Evolutionary conservation across 2,888 invertebrate genomes (phyloP).

Genomic region (Rotaria socialis): DNA sequence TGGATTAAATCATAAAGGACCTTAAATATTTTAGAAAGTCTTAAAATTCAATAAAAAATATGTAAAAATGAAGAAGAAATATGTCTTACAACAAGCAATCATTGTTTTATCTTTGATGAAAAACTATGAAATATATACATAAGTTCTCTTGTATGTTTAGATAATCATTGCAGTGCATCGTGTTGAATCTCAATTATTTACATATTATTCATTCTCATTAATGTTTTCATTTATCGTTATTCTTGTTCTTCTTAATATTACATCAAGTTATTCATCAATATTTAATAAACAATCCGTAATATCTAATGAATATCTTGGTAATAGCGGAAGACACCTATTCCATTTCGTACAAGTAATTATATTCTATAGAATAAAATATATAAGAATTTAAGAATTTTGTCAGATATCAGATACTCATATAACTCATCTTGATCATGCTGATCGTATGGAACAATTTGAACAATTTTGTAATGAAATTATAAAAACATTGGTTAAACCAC

Average conservation of each 20-base stretch:
- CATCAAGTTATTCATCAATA: background rate
- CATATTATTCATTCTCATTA: background rate
- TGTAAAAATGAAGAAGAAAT: too few relatives aligned
- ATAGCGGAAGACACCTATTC: background rate
- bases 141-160: too few relatives aligned
- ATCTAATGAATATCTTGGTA: background rate
- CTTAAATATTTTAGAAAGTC: too few relatives aligned
- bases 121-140: too few relatives aligned
- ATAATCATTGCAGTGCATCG: too few relatives aligned
- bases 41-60: too few relatives aligned
- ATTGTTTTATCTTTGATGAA: too few relatives aligned
- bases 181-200: too few relatives aligned
- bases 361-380: background rate
- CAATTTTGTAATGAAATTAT: constrained; percentile 10
- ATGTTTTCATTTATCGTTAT: background rate
- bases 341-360: constrained; percentile 15
- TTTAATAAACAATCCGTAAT: too few relatives aligned
- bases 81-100: too few relatives aligned
- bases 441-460: constrained; percentile 1
- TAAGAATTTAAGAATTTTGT: background rate
- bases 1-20: too few relatives aligned
- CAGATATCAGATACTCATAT: constrained; percentile 12
- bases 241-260: background rate
- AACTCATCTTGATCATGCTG: background rate
- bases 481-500: background rate